Base-by-base conservation (phyloP, 2,888 invertebrate genomes). In the Zele albiditarsus region DNA sequence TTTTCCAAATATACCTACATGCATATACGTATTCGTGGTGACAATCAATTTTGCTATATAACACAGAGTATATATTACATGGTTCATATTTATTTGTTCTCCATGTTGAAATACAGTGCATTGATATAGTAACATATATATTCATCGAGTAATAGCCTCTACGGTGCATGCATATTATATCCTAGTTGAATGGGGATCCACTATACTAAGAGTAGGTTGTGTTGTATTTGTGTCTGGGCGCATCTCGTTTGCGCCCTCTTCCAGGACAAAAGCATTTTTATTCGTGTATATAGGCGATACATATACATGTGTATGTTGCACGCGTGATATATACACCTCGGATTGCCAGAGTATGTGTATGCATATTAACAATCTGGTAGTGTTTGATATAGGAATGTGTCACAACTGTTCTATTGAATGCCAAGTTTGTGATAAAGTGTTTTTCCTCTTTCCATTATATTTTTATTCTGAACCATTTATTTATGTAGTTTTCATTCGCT, bases 291-390 rank as follows among this genome's bases (percentile, higher is more conserved):
- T 25, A 12, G 0, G 5, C 42, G 10, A n/a, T n/a, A 49, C 46
- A 71, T 63, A 49, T 20, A n/a, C 12, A 16, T 49, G 5, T 49
- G 6, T 31, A 6, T 2, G 16, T 16, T 42, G 49, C 16, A 20
- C 28, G 28, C 46, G 20, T 57, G 25, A 33, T 57, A 46, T 70
- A 69, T 70, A 74, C 74, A 70, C 74, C 74, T 74, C 65, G 74
- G 57, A 74, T 63, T 62, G 38, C 69, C 16, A 6, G 3, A 14
- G 3, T 42, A 2, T 14, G 42, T 73, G 31, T 33, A 73, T 68
- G 53, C 25, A 53, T 20, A 62, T 62, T n/a, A n/a, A 58, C 57
- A 62, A 38, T 38, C 8, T 38, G 38, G 8, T 38, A 10, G 38
- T 5, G 10, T 8, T 38, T 12, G 38, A 5, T 38, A 38, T 10